Conservation (phyloP, 1,140 invertebrate genomes). For the Chelonus insularis region DNA sequence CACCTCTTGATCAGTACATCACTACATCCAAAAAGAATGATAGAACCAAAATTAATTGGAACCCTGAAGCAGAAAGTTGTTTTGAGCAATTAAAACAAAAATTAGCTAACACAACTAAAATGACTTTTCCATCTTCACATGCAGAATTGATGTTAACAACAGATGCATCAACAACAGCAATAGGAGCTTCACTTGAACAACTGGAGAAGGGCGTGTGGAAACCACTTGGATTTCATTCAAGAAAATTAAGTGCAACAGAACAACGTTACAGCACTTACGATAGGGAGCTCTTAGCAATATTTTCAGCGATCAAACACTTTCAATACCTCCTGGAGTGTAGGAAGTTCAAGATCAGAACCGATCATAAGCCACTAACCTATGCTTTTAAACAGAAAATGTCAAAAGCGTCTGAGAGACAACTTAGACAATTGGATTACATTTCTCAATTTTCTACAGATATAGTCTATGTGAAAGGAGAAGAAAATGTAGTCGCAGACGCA, state of each 20-base stretch:
- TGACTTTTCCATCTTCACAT: not conserved
- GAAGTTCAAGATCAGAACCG: slow-evolving; percentile 12
- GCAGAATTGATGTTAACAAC: slow-evolving; percentile 10
- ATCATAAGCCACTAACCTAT: slow-evolving; percentile 37
- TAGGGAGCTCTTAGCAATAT: slow-evolving; percentile 39
- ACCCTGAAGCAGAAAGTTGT: slow-evolving; percentile 26
- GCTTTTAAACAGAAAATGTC: slow-evolving; percentile 26
- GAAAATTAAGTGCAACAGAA: slow-evolving; percentile 29
- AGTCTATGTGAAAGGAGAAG: too few species aligned
- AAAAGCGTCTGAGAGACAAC: slow-evolving; percentile 18
- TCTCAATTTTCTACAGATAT: too few species aligned
- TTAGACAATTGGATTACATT: slow-evolving; percentile 33
- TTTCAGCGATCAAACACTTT: slow-evolving; percentile 23
- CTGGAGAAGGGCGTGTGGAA: too few species aligned
- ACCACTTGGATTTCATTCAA: too few species aligned
- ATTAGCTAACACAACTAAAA: not conserved
- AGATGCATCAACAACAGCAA: slow-evolving; percentile 8
- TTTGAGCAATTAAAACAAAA: not conserved
- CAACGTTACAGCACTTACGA: too few species aligned
- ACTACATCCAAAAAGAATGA: slow-evolving; percentile 14
- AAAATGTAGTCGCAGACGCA: slow-evolving; percentile 41
- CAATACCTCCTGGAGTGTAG: slow-evolving; percentile 21
- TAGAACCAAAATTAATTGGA: slow-evolving; percentile 40
- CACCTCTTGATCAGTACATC: slow-evolving; percentile 28
- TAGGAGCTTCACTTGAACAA: too few species aligned